phyloP scores from a whole-genome alignment of 1,140 invertebrate species.

The Sminthurinus signatus region DNA sequence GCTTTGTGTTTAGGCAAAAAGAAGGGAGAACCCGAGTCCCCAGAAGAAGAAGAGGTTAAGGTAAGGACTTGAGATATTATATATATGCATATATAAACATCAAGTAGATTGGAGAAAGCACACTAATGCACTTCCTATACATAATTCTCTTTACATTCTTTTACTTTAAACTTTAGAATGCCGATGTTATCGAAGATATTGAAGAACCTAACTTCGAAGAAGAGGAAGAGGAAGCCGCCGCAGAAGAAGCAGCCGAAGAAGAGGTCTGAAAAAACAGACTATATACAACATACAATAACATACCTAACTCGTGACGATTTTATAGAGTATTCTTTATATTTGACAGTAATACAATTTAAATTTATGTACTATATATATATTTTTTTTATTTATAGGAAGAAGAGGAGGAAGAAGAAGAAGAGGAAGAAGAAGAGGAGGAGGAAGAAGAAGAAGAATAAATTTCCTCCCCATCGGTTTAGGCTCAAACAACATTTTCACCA shows the following conservation, averaged over 20 bases:
- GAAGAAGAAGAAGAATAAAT: constrained; percentile 44
- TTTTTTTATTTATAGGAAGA: constrained; percentile 55
- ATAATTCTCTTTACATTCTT: constrained; percentile 46
- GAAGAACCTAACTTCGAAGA: constrained; percentile 61
- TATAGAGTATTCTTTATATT: too few relatives aligned
- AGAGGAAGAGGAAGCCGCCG: constrained; percentile 50
- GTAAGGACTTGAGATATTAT: constrained; percentile 42
- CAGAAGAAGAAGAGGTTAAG: constrained; percentile 71
- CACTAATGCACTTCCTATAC: background rate
- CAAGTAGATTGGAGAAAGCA: background rate
- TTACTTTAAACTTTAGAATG: constrained; percentile 49
- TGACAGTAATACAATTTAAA: too few relatives aligned
- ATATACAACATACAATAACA: too few relatives aligned
- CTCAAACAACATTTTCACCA: too few relatives aligned
- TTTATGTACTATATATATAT: too few relatives aligned
- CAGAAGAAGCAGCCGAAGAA: constrained; percentile 33
- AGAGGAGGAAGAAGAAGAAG: constrained; percentile 65
- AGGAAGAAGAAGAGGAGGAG: constrained; percentile 58
- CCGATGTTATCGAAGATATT: constrained; percentile 47
- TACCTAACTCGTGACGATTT: too few relatives aligned
- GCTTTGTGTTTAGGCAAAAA: too few relatives aligned
- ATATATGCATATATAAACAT: background rate
- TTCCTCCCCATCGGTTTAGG: background rate
- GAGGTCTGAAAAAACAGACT: too few relatives aligned
- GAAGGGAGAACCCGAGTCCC: constrained; percentile 74